Evolutionary conservation across 2,113 vertebrate species (phyloP).

Genomic region (Dasyornis broadbenti): DNA sequence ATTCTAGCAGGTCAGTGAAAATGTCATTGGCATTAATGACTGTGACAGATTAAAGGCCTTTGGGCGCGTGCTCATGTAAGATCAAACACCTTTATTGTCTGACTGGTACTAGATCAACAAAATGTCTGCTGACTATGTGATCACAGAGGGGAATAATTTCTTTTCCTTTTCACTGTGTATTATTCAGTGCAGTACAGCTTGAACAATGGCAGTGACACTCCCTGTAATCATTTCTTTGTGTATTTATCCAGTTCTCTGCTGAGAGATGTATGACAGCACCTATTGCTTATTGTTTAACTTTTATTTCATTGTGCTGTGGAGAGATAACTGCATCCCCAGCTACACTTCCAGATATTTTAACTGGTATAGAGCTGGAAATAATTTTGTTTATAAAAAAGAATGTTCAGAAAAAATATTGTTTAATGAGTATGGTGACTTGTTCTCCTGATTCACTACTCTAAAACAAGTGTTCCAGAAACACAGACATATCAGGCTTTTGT

Average conservation of each 20-base stretch:
- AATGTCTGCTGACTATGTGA: conserved; percentile 4
- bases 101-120: conserved; percentile 15
- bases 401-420: background rate
- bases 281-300: conserved; percentile 22
- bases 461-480: background rate
- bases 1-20: conserved; percentile 33
- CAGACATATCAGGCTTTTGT: background rate
- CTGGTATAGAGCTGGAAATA: background rate
- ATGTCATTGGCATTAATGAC: conserved; percentile 4
- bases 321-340: background rate
- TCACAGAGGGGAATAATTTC: conserved; percentile 9
- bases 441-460: background rate
- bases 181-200: conserved; percentile 21
- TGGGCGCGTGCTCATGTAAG: background rate
- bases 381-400: background rate
- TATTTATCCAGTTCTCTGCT: conserved; percentile 23
- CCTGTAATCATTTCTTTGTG: conserved; percentile 24
- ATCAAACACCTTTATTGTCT: conserved; percentile 46
- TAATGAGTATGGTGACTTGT: background rate
- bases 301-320: background rate
- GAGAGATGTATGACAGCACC: background rate
- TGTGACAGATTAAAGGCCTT: conserved; percentile 31
- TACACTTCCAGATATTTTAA: background rate
- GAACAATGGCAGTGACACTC: conserved; percentile 29
- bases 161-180: conserved; percentile 40